phyloP scores from a whole-genome alignment of 2,797 vertebrate species.

The Chlorospingus semifuscus region DNA sequence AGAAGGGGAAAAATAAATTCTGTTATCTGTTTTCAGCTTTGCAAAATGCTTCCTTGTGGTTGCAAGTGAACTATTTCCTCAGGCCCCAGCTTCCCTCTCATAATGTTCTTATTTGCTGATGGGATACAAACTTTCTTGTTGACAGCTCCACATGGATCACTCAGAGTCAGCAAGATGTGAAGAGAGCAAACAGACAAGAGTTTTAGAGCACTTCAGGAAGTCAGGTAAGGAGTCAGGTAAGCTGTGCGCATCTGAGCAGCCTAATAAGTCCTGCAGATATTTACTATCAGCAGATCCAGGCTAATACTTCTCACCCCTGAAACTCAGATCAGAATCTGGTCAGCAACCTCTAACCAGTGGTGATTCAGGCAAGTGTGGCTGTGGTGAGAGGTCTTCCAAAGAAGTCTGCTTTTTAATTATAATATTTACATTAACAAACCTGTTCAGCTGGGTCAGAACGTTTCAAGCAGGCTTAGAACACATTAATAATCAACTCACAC shows the following conservation, averaged over 20 bases:
- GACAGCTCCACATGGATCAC: background rate
- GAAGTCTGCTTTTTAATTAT: constrained; percentile 43
- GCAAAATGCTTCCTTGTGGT: background rate
- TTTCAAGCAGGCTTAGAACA: constrained; percentile 6
- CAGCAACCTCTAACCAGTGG: background rate
- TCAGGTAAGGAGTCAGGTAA: background rate
- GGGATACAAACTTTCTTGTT: background rate
- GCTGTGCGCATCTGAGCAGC: background rate
- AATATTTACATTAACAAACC: constrained; percentile 22
- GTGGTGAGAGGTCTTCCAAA: background rate
- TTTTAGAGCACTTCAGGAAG: background rate
- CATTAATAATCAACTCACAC: constrained; percentile 3
- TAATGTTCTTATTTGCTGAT: background rate
- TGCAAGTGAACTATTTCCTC: background rate
- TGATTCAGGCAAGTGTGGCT: constrained; percentile 5
- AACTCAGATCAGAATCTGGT: constrained; percentile 40
- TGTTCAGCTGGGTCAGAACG: background rate
- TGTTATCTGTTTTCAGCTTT: background rate
- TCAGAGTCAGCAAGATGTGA: background rate
- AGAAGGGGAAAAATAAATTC: background rate
- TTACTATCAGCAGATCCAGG: background rate
- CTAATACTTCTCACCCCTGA: background rate
- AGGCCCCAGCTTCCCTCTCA: background rate
- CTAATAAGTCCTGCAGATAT: background rate
- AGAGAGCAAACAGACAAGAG: background rate